phyloP scores from a whole-genome alignment of 30 jellyfish, hydroid and myxozoan genomes.

The Aurelia sp. region DNA sequence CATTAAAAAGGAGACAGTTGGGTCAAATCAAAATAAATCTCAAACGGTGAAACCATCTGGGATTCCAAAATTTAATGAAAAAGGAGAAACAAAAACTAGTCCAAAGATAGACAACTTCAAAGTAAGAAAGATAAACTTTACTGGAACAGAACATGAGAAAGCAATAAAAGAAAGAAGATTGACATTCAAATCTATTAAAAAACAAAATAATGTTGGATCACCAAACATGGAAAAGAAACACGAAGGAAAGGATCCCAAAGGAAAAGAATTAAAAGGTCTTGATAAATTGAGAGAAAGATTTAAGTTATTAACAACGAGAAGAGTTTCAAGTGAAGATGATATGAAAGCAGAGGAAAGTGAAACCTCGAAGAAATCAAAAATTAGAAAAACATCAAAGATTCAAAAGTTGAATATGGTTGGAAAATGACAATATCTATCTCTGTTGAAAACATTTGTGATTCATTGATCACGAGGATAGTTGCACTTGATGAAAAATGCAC shows the following conservation, averaged over 20 bases:
- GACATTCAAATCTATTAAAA: slow-evolving; percentile 7
- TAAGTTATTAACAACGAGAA: slow-evolving; percentile 26
- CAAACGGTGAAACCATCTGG: too few relatives aligned
- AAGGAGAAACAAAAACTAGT: neutral
- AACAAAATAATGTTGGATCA: neutral
- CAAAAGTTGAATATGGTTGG: slow-evolving; percentile 31
- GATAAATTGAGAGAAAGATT: slow-evolving; percentile 41
- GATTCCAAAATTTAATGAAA: neutral
- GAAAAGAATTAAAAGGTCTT: slow-evolving; percentile 19
- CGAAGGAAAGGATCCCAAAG: neutral
- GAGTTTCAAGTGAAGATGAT: slow-evolving; percentile 46
- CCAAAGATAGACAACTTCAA: neutral
- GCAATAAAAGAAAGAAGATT: neutral
- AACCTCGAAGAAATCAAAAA: slow-evolving; percentile 5
- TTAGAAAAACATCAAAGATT: slow-evolving; percentile 16
- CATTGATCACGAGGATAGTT: too few relatives aligned
- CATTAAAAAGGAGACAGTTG: too few relatives aligned
- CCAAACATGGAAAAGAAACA: neutral
- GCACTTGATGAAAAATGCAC: too few relatives aligned
- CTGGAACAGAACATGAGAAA: neutral
- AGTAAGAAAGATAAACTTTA: slow-evolving; percentile 11
- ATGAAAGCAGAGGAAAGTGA: slow-evolving; percentile 8
- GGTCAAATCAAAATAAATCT: too few relatives aligned
- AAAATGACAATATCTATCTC: neutral
- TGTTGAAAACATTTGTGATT: too few relatives aligned